Evolutionary conservation across 1,140 invertebrate genomes (phyloP).

Genomic region (Arctopsyche grandis): DNA sequence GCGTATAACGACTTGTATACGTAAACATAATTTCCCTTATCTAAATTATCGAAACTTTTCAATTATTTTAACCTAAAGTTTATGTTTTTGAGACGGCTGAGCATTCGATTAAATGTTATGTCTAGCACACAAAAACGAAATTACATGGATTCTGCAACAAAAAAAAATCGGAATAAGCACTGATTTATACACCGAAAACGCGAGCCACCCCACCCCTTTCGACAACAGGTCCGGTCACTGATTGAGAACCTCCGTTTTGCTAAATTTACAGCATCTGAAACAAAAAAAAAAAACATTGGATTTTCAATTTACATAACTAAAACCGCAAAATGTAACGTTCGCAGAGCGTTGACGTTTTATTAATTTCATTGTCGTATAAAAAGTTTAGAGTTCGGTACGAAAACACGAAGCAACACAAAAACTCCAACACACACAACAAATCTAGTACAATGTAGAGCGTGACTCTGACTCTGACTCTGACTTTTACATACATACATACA

Average conservation of each 20-base stretch:
- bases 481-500: constrained; percentile 4
- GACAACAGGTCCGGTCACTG: constrained; percentile 16
- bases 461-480: constrained; percentile 20
- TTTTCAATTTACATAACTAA: constrained; percentile 22
- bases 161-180: neutral
- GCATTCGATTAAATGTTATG: constrained; percentile 18
- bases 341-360: constrained; percentile 14
- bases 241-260: neutral
- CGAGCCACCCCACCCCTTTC: constrained; percentile 1
- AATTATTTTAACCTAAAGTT: constrained; percentile 27
- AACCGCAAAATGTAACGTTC: constrained; percentile 31
- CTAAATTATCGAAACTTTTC: neutral
- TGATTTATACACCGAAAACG: neutral
- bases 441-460: constrained; percentile 27
- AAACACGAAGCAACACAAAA: constrained; percentile 1
- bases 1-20: constrained; percentile 39
- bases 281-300: constrained; percentile 27
- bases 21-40: constrained; percentile 15
- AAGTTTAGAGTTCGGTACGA: neutral
- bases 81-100: constrained; percentile 20
- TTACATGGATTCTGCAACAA: constrained; percentile 18
- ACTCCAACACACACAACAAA: neutral
- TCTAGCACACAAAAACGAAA: constrained; percentile 20
- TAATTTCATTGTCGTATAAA: neutral
- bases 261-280: constrained; percentile 45